Conservation (phyloP, 1,140 invertebrate species). For the Eueides isabella region DNA sequence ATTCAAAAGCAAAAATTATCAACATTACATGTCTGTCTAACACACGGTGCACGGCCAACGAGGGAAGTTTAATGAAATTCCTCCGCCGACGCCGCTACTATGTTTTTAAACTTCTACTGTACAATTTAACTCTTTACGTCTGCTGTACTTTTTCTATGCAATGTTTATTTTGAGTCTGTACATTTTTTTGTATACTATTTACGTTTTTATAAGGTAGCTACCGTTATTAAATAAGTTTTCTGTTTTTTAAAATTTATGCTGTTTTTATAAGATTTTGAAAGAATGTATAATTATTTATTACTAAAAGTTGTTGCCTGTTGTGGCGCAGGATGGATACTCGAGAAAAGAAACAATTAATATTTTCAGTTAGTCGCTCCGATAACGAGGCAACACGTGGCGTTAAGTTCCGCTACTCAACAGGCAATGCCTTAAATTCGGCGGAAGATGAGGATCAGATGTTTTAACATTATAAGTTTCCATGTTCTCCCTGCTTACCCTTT, state of each 20-base stretch:
- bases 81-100: slow-evolving; percentile 28
- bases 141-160: neutral
- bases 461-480: too few species aligned
- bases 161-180: neutral
- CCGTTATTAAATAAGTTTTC: neutral
- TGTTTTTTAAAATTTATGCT: neutral
- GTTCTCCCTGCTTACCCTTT: too few species aligned
- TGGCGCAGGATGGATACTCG: too few species aligned
- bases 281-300: too few species aligned
- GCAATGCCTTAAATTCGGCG: too few species aligned
- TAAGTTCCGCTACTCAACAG: too few species aligned
- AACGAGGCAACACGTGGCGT: too few species aligned
- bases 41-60: slow-evolving; percentile 18
- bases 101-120: slow-evolving; percentile 33
- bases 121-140: slow-evolving; percentile 25
- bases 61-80: slow-evolving; percentile 38
- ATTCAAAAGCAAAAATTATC: neutral
- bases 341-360: too few species aligned
- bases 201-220: neutral
- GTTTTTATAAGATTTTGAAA: too few species aligned
- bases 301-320: too few species aligned
- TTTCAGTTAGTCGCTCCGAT: too few species aligned
- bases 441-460: too few species aligned
- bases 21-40: slow-evolving; percentile 19
- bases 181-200: neutral